Evolutionary conservation across 1,140 invertebrate genomes (phyloP).

Genomic region (Danaus melanippus): DNA sequence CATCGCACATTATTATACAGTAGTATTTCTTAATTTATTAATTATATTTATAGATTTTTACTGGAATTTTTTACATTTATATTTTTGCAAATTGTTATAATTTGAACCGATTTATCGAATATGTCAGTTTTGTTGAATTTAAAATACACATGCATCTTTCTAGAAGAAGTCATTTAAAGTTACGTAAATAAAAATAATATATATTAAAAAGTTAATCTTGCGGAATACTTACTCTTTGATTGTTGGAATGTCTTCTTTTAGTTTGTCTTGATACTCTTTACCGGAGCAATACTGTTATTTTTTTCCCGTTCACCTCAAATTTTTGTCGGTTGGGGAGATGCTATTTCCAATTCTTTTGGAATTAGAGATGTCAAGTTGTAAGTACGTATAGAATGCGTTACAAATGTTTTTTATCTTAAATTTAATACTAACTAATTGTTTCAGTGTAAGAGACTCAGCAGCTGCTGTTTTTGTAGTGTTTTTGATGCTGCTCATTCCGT

Average conservation of each 20-base stretch:
- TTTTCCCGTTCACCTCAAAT: slow-evolving; percentile 51
- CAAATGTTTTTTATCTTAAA: not conserved
- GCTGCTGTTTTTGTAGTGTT: slow-evolving; percentile 82
- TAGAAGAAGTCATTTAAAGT: too few species aligned
- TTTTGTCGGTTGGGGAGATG: slow-evolving; percentile 47
- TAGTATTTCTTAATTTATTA: too few species aligned
- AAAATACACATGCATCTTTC: too few species aligned
- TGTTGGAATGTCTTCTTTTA: slow-evolving; percentile 25
- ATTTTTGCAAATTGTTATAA: too few species aligned
- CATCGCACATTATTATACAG: too few species aligned
- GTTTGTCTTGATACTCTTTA: slow-evolving; percentile 51
- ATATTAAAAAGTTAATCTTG: not conserved
- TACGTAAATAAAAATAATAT: not conserved
- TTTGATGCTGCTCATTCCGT: slow-evolving; percentile 84
- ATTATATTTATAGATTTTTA: too few species aligned
- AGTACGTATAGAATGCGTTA: slow-evolving; percentile 11
- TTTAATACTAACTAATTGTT: slow-evolving; percentile 25
- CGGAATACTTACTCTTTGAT: slow-evolving; percentile 5
- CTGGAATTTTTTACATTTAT: too few species aligned
- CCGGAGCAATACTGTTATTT: slow-evolving; percentile 39
- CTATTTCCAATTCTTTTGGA: slow-evolving; percentile 20
- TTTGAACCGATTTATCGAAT: too few species aligned
- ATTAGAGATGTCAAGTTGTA: slow-evolving; percentile 38
- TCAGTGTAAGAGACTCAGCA: slow-evolving; percentile 83
- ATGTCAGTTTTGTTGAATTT: too few species aligned